Conservation (phyloP, 2,113 vertebrate species). For the Mormyrus iriodes region DNA sequence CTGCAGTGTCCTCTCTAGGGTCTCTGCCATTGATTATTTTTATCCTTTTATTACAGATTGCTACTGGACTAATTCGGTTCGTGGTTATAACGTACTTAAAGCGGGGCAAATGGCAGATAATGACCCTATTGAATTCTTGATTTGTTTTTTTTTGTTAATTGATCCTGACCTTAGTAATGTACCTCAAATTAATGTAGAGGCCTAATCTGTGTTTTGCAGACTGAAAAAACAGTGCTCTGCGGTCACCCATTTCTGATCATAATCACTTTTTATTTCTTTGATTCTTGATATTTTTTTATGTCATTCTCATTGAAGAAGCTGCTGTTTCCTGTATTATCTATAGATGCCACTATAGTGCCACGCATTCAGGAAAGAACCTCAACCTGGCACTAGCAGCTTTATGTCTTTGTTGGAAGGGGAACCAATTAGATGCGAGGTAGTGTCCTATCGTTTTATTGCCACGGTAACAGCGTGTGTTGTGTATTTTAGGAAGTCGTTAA, state of each 20-base stretch:
- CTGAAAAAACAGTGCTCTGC: neutral
- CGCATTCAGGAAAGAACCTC: neutral
- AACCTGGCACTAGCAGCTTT: neutral
- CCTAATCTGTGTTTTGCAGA: neutral
- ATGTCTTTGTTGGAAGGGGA: neutral
- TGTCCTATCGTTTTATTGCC: neutral
- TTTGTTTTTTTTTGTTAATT: neutral
- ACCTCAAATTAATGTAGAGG: neutral
- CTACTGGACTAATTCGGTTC: neutral
- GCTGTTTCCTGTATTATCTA: neutral
- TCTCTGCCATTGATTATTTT: neutral
- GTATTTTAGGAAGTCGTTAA: neutral
- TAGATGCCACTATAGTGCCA: slow-evolving; percentile 12
- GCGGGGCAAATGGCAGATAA: neutral
- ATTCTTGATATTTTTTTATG: neutral
- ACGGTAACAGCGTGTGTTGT: neutral
- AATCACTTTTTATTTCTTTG: neutral
- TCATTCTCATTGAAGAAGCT: neutral
- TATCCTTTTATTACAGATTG: neutral
- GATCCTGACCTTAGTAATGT: neutral
- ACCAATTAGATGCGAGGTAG: neutral
- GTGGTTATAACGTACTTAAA: neutral
- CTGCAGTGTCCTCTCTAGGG: neutral
- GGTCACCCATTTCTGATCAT: neutral
- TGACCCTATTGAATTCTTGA: neutral